Conservation (phyloP, 2,797 vertebrate species). For the Eutrigla gurnardus region DNA sequence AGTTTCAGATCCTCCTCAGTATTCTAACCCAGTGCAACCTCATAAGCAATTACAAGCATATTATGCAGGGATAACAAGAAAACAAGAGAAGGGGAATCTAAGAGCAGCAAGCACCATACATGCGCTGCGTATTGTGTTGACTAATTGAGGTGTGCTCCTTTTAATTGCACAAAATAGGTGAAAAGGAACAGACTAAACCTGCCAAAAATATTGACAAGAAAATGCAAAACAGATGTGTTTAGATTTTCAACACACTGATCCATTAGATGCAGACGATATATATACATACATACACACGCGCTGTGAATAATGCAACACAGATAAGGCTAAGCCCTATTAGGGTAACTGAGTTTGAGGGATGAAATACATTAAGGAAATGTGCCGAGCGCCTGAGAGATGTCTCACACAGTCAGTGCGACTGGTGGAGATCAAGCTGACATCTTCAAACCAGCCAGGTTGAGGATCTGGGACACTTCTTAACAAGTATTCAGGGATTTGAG, state of each 20-base stretch:
- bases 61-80: slow-evolving; percentile 53
- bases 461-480: slow-evolving; percentile 45
- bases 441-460: slow-evolving; percentile 20
- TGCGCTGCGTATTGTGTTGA: slow-evolving; percentile 15
- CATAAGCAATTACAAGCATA: slow-evolving; percentile 53
- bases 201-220: slow-evolving; percentile 54
- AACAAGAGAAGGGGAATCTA: slow-evolving; percentile 38
- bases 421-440: slow-evolving; percentile 39
- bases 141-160: slow-evolving; percentile 41
- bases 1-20: slow-evolving; percentile 48
- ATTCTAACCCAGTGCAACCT: slow-evolving; percentile 45
- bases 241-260: slow-evolving; percentile 38
- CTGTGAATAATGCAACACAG: slow-evolving; percentile 54
- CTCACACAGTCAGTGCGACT: slow-evolving; percentile 27
- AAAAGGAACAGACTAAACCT: slow-evolving; percentile 37
- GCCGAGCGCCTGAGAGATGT: slow-evolving; percentile 34
- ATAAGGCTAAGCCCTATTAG: slow-evolving; percentile 39
- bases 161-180: slow-evolving; percentile 53
- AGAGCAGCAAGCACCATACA: slow-evolving; percentile 22
- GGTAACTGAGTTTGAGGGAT: slow-evolving; percentile 46
- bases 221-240: slow-evolving; percentile 45
- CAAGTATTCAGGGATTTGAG: slow-evolving; percentile 37
- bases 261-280: slow-evolving; percentile 52
- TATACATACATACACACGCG: neutral
- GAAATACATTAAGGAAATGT: slow-evolving; percentile 53